These are phyloP conservation scores for Hyphantria cunea DNA, from an alignment of 1,140 invertebrate genomes.

Conservation along the genomic window DNA sequence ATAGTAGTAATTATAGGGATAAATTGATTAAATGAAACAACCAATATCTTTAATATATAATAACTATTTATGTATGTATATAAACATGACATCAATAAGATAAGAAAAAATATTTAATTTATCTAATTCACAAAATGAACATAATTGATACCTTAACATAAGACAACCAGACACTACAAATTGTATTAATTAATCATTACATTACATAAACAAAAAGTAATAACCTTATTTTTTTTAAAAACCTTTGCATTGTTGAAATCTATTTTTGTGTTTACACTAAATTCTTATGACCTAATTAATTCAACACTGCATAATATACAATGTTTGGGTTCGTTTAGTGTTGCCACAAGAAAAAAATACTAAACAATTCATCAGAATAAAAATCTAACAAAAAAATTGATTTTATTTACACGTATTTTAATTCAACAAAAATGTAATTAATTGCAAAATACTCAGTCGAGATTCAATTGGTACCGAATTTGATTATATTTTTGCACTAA, in stretches of 20 bases:
- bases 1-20: no score
- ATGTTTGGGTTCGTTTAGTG: slow-evolving; percentile 69
- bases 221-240: slow-evolving; percentile 39
- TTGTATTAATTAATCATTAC: slow-evolving; percentile 53
- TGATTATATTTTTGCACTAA: slow-evolving; percentile 45
- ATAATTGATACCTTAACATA: slow-evolving; percentile 62
- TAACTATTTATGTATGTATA: slow-evolving; percentile 81
- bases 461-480: slow-evolving; percentile 47
- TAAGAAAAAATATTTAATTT: slow-evolving; percentile 77
- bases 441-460: slow-evolving; percentile 42
- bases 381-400: slow-evolving; percentile 43
- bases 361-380: slow-evolving; percentile 24
- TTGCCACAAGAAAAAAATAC: slow-evolving; percentile 47
- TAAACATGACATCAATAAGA: slow-evolving; percentile 76
- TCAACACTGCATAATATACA: slow-evolving; percentile 61
- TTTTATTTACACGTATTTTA: slow-evolving; percentile 57
- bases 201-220: slow-evolving; percentile 57
- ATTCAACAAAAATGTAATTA: slow-evolving; percentile 31
- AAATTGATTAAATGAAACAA: slow-evolving; percentile 62
- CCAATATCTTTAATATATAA: slow-evolving; percentile 71
- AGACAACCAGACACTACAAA: slow-evolving; percentile 72
- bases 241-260: slow-evolving; percentile 44
- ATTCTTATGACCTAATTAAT: slow-evolving; percentile 59
- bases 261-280: slow-evolving; percentile 58
- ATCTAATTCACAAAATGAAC: slow-evolving; percentile 72